Evolutionary conservation across 1,140 invertebrate species (phyloP).

Genomic region (Trichonephila inaurata): DNA sequence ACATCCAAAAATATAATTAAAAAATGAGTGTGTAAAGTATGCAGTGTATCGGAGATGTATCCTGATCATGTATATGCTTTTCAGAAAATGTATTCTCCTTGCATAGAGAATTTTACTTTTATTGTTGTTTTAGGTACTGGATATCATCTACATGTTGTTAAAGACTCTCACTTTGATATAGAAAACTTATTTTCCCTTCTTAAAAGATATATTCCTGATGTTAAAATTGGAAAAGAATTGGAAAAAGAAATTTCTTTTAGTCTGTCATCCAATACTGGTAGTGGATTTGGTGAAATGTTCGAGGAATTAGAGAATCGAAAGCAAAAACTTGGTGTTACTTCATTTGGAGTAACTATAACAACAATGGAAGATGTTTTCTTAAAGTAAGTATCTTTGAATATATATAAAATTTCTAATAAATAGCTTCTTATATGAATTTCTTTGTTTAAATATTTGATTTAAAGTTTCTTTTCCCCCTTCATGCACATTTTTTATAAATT

Average conservation of each 20-base stretch:
- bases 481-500: too few species aligned
- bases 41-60: too few species aligned
- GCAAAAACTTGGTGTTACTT: slow-evolving; percentile 85
- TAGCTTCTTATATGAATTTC: too few species aligned
- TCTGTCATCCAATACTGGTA: slow-evolving; percentile 81
- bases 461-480: too few species aligned
- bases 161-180: slow-evolving; percentile 64
- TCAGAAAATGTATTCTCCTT: too few species aligned
- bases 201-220: slow-evolving; percentile 63
- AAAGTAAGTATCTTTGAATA: slow-evolving; percentile 81
- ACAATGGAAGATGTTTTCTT: slow-evolving; percentile 94
- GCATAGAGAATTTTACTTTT: not conserved
- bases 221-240: slow-evolving; percentile 62
- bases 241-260: slow-evolving; percentile 83
- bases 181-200: slow-evolving; percentile 40
- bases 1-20: too few species aligned
- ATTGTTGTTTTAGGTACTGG: slow-evolving; percentile 76
- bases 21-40: too few species aligned
- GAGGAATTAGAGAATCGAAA: slow-evolving; percentile 85
- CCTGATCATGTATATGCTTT: too few species aligned
- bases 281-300: slow-evolving; percentile 84
- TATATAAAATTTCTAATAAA: too few species aligned
- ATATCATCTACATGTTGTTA: slow-evolving; percentile 78
- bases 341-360: slow-evolving; percentile 89
- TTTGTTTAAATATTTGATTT: too few species aligned